These are phyloP conservation scores for Oscheius sp. DNA, from an alignment of 2,888 invertebrate genomes.

Conservation along the genomic window DNA sequence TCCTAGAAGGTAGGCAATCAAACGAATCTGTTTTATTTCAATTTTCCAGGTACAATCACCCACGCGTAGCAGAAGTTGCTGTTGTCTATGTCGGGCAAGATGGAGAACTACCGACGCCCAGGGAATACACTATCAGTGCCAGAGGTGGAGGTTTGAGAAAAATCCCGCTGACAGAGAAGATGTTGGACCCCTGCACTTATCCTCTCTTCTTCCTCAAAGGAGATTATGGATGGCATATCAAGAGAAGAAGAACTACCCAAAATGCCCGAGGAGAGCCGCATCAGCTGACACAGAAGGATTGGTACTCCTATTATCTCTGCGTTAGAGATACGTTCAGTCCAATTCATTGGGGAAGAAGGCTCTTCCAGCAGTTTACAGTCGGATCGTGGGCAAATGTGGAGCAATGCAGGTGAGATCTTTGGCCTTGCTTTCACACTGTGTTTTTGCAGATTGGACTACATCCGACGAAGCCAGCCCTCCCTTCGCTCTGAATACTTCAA, in stretches of 20 bases:
- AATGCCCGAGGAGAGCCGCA: neutral
- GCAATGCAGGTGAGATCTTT: conserved; percentile 42
- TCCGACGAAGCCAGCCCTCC: neutral
- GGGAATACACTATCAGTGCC: conserved; percentile 70
- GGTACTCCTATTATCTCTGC: conserved; percentile 55
- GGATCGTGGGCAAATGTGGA: conserved; percentile 74
- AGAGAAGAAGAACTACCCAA: neutral
- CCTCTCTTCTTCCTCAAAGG: conserved; percentile 72
- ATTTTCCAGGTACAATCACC: conserved; percentile 43
- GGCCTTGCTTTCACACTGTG: no score
- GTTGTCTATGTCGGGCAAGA: conserved; percentile 51
- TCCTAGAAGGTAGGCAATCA: conserved; percentile 35
- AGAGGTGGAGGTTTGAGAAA: conserved; percentile 59
- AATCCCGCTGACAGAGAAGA: conserved; percentile 61
- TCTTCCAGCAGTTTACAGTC: conserved; percentile 73
- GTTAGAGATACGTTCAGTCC: conserved; percentile 59
- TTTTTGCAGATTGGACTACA: neutral
- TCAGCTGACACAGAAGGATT: conserved; percentile 57
- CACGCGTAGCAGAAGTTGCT: conserved; percentile 49
- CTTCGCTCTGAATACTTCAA: neutral
- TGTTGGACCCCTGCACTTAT: conserved; percentile 74
- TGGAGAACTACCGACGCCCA: conserved; percentile 48
- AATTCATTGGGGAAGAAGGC: conserved; percentile 56
- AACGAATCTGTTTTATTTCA: no score
- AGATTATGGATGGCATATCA: conserved; percentile 52